Conservation (phyloP, 2,888 invertebrate genomes). For the Pyrochroa serraticornis region DNA sequence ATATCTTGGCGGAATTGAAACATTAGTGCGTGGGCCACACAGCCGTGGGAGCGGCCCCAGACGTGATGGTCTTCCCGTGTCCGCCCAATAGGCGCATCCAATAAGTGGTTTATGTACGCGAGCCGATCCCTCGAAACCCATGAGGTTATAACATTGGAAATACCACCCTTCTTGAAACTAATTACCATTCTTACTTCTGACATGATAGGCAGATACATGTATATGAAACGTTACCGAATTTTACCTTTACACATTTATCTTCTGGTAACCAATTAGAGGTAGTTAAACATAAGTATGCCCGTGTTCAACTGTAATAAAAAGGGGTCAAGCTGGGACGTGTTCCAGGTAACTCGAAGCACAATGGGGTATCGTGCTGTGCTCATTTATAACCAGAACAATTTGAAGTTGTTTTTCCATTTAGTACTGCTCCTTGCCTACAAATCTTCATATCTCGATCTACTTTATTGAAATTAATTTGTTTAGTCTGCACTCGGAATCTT, state of each 20-base stretch:
- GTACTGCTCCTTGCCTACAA: conserved; percentile 12
- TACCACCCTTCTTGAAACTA: no score
- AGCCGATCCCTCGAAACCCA: conserved; percentile 3
- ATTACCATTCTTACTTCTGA: no score
- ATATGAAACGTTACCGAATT: no score
- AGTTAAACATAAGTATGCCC: conserved; percentile 14
- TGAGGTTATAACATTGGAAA: conserved; percentile 1
- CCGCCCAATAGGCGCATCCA: conserved; percentile 22
- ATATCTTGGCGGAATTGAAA: conserved; percentile 27
- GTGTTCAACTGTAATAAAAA: conserved; percentile 11
- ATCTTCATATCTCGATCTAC: conserved; percentile 13
- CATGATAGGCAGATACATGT: no score
- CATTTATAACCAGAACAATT: conserved; percentile 22
- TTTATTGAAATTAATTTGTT: conserved; percentile 2
- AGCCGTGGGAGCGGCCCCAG: conserved; percentile 31
- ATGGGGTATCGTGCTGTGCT: conserved; percentile 23
- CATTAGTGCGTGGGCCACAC: conserved; percentile 30
- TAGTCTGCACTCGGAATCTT: neutral
- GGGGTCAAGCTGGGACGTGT: conserved; percentile 11
- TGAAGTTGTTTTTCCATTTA: conserved; percentile 1
- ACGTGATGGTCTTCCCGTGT: conserved; percentile 23
- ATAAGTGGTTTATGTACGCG: conserved; percentile 7
- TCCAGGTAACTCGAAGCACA: conserved; percentile 7
- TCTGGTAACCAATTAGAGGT: no score
- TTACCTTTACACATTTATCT: no score